Evolutionary conservation across 2,888 invertebrate species (phyloP), one percentile per base, ranked within the genome.

Genomic region (Palloptera scutellata): DNA sequence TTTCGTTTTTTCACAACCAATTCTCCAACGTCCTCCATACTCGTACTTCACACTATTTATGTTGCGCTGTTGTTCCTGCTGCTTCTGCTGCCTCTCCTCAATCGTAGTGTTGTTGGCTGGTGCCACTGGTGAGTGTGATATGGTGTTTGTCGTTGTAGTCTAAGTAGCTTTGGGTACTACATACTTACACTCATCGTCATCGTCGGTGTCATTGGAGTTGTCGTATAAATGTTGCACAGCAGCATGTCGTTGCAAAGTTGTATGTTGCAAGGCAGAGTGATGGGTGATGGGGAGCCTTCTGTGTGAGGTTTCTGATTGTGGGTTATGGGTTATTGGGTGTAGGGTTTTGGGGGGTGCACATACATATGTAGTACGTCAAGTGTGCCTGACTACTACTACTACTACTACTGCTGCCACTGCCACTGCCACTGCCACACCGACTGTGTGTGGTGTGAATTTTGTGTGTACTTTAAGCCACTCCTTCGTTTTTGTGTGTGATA

Each of bases 391-490:
- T 30, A 6, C 30, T 30, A 6, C 30, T 30, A 4, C 30, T 30
- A 6, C 30, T 30, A 6, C 6, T 30, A 6, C 30, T 30, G 1
- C 40, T 51, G 48, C 15, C 48, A 9, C 57, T 40, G 57, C 40
- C n/a, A n/a, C 41, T 58, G 58, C 42, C 51, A 48, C 48, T 30
- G 48, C 51, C 15, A 6, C 51, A 12, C 13, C 9, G 40, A 19
- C 53, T 41, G 70, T 66, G 68, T 74, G 75, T 79, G 78, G 82
- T 83, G 83, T 83, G 83, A 83, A 81, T 80, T 82, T 81, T 83
- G 83, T 30, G 30, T 83, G 81, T 82, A 82, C 82, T 81, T 78
- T 83, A 83, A 81, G 83, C 83, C 83, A 83, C 83, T 83, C 83
- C 83, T 83, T 81, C 72, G 69, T 66, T 72, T 73, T 74, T 72